These are phyloP conservation scores for Crenuchus spilurus DNA, from an alignment of 2,797 vertebrate species.

Conservation along the genomic window DNA sequence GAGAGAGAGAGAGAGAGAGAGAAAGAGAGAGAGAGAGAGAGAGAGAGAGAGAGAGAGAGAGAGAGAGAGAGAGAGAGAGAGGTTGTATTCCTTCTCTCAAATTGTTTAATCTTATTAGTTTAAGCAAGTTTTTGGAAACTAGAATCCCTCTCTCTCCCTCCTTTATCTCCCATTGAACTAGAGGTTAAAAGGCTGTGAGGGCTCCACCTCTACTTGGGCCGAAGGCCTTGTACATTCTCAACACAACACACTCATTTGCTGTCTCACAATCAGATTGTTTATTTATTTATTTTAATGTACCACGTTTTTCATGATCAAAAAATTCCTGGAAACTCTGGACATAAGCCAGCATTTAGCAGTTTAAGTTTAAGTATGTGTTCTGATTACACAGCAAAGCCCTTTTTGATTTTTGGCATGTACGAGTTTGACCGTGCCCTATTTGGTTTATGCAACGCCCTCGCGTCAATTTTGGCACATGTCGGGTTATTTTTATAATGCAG, in stretches of 20 bases:
- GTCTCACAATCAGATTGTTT: too few species aligned
- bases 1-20: neutral
- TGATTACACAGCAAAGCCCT: neutral
- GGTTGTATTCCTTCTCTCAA: neutral
- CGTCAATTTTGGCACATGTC: too few species aligned
- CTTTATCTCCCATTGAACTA: neutral
- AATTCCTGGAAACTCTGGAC: too few species aligned
- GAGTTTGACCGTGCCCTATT: neutral
- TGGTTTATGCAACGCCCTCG: neutral
- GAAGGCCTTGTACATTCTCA: constrained; percentile 60
- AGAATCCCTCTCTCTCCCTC: neutral
- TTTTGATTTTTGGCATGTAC: neutral
- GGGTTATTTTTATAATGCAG: too few species aligned
- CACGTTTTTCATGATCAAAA: too few species aligned
- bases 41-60: neutral
- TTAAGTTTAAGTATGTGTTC: too few species aligned
- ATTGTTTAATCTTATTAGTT: too few species aligned
- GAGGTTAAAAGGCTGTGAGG: neutral
- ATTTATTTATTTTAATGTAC: too few species aligned
- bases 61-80: neutral
- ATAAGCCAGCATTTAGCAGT: too few species aligned
- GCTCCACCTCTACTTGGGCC: constrained; percentile 1
- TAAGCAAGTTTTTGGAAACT: too few species aligned
- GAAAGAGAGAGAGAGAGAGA: neutral
- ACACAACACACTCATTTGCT: too few species aligned